Conservation (phyloP, 2,888 invertebrate genomes). For the Pilophorus perplexus region DNA sequence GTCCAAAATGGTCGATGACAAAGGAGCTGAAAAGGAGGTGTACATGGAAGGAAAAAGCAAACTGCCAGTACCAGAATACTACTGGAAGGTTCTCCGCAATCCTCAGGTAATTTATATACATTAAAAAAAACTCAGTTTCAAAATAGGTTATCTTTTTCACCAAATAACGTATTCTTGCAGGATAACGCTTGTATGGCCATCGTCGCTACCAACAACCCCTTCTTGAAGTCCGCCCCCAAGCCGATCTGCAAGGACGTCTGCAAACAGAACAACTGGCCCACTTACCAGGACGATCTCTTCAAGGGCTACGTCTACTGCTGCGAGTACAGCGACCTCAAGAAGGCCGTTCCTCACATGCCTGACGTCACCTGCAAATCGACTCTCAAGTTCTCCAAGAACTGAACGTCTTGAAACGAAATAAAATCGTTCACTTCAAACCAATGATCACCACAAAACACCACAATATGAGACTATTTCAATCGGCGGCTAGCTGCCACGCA, state of each 20-base stretch:
- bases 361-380: slow-evolving; percentile 41
- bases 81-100: slow-evolving; percentile 56
- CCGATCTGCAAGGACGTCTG: slow-evolving; percentile 53
- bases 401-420: neutral
- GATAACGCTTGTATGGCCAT: slow-evolving; percentile 55
- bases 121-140: neutral
- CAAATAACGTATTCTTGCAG: too few relatives aligned
- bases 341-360: slow-evolving; percentile 42
- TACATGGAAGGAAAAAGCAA: slow-evolving; percentile 52
- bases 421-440: too few relatives aligned
- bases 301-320: slow-evolving; percentile 47
- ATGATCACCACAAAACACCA: too few relatives aligned
- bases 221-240: slow-evolving; percentile 49
- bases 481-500: too few relatives aligned
- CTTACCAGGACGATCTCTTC: slow-evolving; percentile 43
- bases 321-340: slow-evolving; percentile 44
- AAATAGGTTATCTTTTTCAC: too few relatives aligned
- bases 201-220: slow-evolving; percentile 57
- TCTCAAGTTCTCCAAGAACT: slow-evolving; percentile 32
- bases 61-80: slow-evolving; percentile 55
- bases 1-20: slow-evolving; percentile 53
- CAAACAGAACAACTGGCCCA: slow-evolving; percentile 51
- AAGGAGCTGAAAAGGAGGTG: slow-evolving; percentile 51
- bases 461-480: too few relatives aligned
- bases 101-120: slow-evolving; percentile 42